Percentiles rank a stretch among this genome's conserved stretches.
Evolutionary conservation across 2,797 vertebrate species (phyloP).

Genomic region (Lagodon rhomboides): DNA sequence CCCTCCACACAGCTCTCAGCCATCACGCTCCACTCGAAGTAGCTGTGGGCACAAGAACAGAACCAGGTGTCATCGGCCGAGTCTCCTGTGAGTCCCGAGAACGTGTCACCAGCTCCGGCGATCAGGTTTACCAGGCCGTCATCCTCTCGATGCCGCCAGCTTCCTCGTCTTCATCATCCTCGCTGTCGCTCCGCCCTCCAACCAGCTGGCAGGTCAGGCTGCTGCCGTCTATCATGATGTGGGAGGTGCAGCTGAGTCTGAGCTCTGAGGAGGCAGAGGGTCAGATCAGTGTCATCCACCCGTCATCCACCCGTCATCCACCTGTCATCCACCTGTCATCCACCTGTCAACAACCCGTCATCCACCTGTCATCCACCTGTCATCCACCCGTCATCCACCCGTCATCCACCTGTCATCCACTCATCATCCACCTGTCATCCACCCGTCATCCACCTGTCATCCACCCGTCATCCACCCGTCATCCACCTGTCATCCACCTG

Average conservation of each 20-base stretch:
- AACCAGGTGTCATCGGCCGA: not conserved
- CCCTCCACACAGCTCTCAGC: not conserved
- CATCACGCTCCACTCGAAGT: accelerated
- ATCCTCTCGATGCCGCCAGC: constrained; percentile 39
- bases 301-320: too few relatives aligned
- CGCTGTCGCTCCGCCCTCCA: not conserved
- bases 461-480: too few relatives aligned
- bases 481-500: too few relatives aligned
- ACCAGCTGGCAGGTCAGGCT: constrained; percentile 71
- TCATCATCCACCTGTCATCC: too few relatives aligned
- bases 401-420: too few relatives aligned
- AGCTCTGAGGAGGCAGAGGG: constrained; percentile 46
- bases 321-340: too few relatives aligned
- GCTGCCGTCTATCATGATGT: not conserved
- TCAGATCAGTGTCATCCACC: not conserved
- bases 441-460: too few relatives aligned
- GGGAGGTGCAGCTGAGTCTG: constrained; percentile 72
- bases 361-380: too few relatives aligned
- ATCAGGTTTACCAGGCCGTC: constrained; percentile 71
- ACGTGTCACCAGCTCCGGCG: too few relatives aligned
- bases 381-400: too few relatives aligned
- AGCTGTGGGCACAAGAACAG: constrained; percentile 37
- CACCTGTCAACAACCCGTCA: too few relatives aligned
- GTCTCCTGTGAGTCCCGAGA: too few relatives aligned
- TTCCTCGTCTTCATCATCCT: constrained; percentile 58